A percentile compares a stretch with the other conserved stretches of the same genome.
These are phyloP conservation scores for Drosophila suboccidentalis DNA, from an alignment of 2,888 invertebrate genomes.

Conservation along the genomic window DNA sequence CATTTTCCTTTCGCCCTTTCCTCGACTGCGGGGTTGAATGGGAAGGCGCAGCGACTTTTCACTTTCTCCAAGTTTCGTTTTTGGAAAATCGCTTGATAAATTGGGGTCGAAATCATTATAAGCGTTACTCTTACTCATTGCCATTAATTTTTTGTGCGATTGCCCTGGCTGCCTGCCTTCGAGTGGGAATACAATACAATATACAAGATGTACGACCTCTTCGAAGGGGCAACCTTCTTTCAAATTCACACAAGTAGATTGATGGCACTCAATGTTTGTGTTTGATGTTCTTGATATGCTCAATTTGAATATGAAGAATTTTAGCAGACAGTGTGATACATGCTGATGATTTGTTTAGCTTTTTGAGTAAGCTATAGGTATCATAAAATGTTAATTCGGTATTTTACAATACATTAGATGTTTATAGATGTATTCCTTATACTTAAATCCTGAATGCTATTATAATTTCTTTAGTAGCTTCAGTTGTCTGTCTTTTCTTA, in stretches of 20 bases:
- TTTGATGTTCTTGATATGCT: conserved; percentile 29
- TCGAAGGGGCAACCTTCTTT: conserved; percentile 8
- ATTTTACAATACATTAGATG: not conserved
- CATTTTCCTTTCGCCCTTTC: conserved; percentile 49
- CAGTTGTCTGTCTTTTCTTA: not conserved
- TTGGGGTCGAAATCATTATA: conserved; percentile 82
- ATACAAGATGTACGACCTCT: conserved; percentile 14
- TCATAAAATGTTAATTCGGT: not conserved
- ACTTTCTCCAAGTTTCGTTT: conserved; percentile 49
- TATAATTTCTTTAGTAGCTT: not conserved
- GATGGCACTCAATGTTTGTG: conserved; percentile 30
- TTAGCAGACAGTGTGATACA: conserved; percentile 1
- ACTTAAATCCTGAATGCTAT: not conserved
- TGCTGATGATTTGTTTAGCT: not conserved
- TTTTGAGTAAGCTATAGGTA: not conserved
- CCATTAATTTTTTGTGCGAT: conserved; percentile 68
- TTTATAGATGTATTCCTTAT: not conserved
- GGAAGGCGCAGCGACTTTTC: conserved; percentile 51
- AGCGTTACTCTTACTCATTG: conserved; percentile 76
- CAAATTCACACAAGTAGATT: conserved; percentile 18
- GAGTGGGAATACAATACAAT: conserved; percentile 15
- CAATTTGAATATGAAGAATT: conserved; percentile 18
- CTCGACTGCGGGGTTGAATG: not conserved
- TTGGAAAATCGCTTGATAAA: conserved; percentile 77
- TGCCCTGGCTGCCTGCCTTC: conserved; percentile 6